phyloP scores from a whole-genome alignment of 2,888 invertebrate genomes.

The Andrena camellia region DNA sequence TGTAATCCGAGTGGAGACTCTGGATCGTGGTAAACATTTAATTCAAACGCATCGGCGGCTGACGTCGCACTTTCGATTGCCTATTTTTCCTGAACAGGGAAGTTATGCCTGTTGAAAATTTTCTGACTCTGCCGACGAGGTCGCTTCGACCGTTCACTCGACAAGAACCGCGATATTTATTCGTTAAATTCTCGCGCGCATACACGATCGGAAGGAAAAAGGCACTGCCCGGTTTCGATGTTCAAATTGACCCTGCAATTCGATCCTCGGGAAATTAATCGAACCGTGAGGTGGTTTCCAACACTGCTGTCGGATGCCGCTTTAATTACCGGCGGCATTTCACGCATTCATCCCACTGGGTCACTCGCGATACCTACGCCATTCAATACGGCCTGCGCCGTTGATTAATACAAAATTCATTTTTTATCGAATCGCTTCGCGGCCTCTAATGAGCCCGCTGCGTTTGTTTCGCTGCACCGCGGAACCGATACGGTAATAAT shows the following conservation, averaged over 20 bases:
- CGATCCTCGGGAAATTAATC: slow-evolving; percentile 49
- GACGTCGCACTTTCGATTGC: background rate
- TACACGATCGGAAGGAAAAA: background rate
- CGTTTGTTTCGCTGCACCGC: background rate
- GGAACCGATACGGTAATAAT: slow-evolving; percentile 18
- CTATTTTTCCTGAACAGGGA: background rate
- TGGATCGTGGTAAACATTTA: slow-evolving; percentile 14
- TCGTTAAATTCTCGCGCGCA: background rate
- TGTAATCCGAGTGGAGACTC: background rate
- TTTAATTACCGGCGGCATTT: slow-evolving; percentile 52
- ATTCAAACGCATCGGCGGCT: background rate
- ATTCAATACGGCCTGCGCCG: slow-evolving; percentile 15
- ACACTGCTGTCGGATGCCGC: slow-evolving; percentile 21
- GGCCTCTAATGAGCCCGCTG: background rate
- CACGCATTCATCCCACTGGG: slow-evolving; percentile 36
- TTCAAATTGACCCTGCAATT: slow-evolving; percentile 55
- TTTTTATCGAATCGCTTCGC: background rate
- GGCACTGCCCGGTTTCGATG: background rate
- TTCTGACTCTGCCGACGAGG: background rate
- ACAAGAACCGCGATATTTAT: slow-evolving; percentile 1
- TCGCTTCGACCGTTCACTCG: background rate
- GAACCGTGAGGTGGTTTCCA: slow-evolving; percentile 39
- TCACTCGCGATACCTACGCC: slow-evolving; percentile 17
- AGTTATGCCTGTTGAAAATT: background rate
- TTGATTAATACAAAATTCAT: slow-evolving; percentile 46